Percentiles rank a stretch among this genome's conserved stretches.
These are phyloP conservation scores for Galleria mellonella DNA, from an alignment of 1,140 invertebrate genomes.

Conservation along the genomic window DNA sequence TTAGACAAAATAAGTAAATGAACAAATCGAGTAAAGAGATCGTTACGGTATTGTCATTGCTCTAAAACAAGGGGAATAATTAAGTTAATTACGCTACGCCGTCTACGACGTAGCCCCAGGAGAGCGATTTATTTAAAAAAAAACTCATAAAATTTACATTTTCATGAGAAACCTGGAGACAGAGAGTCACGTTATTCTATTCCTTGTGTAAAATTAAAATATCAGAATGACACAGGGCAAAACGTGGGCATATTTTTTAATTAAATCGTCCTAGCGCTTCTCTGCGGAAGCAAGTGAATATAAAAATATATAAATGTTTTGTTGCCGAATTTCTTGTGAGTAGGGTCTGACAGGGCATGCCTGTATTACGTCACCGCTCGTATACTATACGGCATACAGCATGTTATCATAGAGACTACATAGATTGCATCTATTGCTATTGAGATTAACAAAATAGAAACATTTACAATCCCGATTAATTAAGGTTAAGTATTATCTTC, in stretches of 20 bases:
- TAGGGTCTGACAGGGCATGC: slow-evolving; percentile 30
- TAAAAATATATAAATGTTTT: slow-evolving; percentile 32
- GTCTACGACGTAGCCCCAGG: slow-evolving; percentile 7
- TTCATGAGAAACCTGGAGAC: slow-evolving; percentile 9
- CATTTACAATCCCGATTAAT: too few relatives aligned
- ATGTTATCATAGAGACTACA: slow-evolving; percentile 21
- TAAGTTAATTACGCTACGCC: slow-evolving; percentile 17
- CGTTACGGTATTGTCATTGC: slow-evolving; percentile 8
- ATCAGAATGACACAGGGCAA: slow-evolving; percentile 5
- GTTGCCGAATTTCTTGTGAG: slow-evolving; percentile 25
- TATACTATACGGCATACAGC: slow-evolving; percentile 17
- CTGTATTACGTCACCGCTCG: slow-evolving; percentile 20
- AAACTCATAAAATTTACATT: slow-evolving; percentile 16
- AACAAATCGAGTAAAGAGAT: slow-evolving; percentile 65
- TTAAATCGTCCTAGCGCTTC: slow-evolving; percentile 13
- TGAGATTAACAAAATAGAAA: too few relatives aligned
- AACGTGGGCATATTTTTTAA: slow-evolving; percentile 16
- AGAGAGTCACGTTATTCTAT: slow-evolving; percentile 6
- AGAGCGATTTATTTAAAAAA: slow-evolving; percentile 13
- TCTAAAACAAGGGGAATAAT: slow-evolving; percentile 16
- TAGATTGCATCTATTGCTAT: too few relatives aligned
- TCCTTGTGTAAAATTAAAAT: slow-evolving; percentile 14
- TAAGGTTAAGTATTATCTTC: too few relatives aligned
- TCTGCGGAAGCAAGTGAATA: slow-evolving; percentile 12
- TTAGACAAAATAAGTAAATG: slow-evolving; percentile 3